These are phyloP conservation scores for Keiferia lycopersicella DNA, from an alignment of 2,888 invertebrate genomes.

Conservation along the genomic window DNA sequence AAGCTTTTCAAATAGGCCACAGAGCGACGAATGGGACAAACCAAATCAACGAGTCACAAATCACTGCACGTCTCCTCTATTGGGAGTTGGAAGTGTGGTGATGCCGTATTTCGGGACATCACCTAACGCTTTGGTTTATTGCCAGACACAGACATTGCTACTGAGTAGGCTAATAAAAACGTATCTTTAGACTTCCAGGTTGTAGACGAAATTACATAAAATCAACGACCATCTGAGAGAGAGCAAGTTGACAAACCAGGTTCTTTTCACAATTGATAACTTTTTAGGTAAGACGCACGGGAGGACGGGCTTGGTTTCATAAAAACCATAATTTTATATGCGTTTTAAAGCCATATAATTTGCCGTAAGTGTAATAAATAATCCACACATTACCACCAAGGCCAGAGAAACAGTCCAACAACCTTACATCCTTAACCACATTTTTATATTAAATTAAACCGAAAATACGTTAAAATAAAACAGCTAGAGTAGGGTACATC, in stretches of 20 bases:
- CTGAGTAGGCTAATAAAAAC: no score
- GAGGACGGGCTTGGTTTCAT: no score
- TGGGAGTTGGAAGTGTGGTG: slow-evolving; percentile 9
- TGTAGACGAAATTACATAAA: no score
- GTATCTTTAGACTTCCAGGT: no score
- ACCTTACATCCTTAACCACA: background rate
- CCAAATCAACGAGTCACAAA: slow-evolving; percentile 11
- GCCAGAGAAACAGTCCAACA: background rate
- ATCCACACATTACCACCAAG: slow-evolving; percentile 8
- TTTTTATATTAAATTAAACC: slow-evolving; percentile 8
- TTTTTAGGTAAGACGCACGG: no score
- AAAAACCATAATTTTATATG: no score
- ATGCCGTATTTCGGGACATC: background rate
- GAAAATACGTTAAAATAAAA: background rate
- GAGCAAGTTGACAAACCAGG: no score
- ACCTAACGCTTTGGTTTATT: background rate
- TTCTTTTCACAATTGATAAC: no score
- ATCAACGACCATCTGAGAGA: no score
- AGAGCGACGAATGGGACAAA: slow-evolving; percentile 1
- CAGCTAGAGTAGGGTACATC: background rate
- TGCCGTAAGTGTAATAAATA: background rate
- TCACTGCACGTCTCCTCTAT: slow-evolving; percentile 2
- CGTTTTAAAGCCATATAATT: no score
- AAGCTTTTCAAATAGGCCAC: background rate
- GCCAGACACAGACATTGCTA: background rate